These are phyloP conservation scores for Eueides isabella DNA, from an alignment of 1,140 invertebrate genomes.

Conservation along the genomic window DNA sequence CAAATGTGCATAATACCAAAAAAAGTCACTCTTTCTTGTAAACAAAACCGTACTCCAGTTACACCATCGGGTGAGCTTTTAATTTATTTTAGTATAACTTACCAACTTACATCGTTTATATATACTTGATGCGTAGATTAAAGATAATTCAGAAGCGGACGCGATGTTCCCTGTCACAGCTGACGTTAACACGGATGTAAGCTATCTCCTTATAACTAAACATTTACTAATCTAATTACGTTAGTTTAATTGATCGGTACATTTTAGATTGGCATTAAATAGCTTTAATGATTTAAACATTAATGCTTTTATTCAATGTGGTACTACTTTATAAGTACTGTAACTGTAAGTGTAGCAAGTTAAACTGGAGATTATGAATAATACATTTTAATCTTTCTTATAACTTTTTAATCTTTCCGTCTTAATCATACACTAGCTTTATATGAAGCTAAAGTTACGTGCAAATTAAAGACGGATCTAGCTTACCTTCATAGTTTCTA, in stretches of 20 bases:
- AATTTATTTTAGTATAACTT: background rate
- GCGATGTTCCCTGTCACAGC: constrained; percentile 22
- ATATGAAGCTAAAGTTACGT: too few species aligned
- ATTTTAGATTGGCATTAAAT: constrained; percentile 2
- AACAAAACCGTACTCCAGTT: too few species aligned
- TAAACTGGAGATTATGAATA: too few species aligned
- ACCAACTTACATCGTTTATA: constrained; percentile 9
- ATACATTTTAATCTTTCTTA: too few species aligned
- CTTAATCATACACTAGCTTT: too few species aligned
- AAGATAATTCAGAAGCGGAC: constrained; percentile 27
- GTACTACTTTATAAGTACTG: too few species aligned
- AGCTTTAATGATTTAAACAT: background rate
- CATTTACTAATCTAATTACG: background rate
- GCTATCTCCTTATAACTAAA: background rate
- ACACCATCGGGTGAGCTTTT: background rate
- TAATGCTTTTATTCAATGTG: too few species aligned
- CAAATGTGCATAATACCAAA: too few species aligned
- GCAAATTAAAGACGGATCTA: too few species aligned
- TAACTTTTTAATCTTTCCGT: too few species aligned
- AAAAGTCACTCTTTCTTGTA: background rate
- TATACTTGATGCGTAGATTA: constrained; percentile 24
- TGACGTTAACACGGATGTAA: constrained; percentile 23
- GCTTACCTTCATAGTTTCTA: too few species aligned
- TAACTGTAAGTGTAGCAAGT: too few species aligned
- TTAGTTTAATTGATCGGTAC: background rate